phyloP scores from a whole-genome alignment of 2,113 vertebrate species.

The Cercopithecus mona region DNA sequence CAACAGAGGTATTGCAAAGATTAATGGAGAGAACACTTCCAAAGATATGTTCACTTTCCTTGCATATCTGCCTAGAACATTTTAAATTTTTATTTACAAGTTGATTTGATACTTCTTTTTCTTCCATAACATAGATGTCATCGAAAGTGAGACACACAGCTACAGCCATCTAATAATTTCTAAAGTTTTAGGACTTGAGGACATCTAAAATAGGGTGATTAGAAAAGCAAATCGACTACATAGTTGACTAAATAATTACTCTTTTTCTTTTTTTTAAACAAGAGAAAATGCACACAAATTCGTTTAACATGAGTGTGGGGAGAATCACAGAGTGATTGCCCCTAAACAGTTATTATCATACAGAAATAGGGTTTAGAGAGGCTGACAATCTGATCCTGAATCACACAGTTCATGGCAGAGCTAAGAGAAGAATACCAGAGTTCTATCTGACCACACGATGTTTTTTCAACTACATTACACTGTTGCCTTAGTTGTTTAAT shows the following conservation, averaged over 20 bases:
- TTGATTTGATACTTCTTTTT: neutral
- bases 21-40: neutral
- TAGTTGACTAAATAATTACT: no score
- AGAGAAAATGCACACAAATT: no score
- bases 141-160: neutral
- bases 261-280: no score
- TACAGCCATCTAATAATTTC: neutral
- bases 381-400: neutral
- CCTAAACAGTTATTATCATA: no score
- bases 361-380: neutral
- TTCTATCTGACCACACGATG: neutral
- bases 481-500: neutral
- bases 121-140: neutral
- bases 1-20: neutral
- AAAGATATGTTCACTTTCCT: neutral
- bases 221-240: neutral
- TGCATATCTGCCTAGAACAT: neutral
- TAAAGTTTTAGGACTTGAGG: neutral
- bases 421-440: neutral
- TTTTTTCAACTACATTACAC: neutral
- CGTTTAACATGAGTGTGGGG: no score
- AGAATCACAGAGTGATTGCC: no score
- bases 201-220: neutral
- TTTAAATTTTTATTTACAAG: neutral
- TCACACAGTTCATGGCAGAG: neutral